Evolutionary conservation across 2,888 invertebrate species (phyloP).

Genomic region (Lysandra coridon): DNA sequence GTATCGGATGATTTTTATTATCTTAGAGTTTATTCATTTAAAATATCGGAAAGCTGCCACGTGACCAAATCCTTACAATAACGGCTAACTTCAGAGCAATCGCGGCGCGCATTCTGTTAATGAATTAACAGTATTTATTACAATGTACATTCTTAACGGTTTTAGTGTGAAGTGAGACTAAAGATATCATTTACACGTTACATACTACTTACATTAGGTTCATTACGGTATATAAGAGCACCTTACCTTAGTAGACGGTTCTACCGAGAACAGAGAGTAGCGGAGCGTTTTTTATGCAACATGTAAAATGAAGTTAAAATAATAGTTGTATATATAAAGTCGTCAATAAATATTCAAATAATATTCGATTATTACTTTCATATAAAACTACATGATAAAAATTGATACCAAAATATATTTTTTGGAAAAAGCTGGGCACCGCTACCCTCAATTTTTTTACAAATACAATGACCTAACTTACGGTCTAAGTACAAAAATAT

Average conservation of each 20-base stretch:
- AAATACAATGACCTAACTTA: conserved; percentile 45
- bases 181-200: conserved; percentile 6
- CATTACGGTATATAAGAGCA: conserved; percentile 27
- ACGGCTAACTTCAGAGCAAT: conserved; percentile 6
- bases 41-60: background rate
- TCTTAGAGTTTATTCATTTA: too few relatives aligned
- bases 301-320: background rate
- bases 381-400: conserved; percentile 8
- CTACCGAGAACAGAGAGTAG: background rate
- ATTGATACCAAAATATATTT: conserved; percentile 16
- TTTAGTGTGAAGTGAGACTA: conserved; percentile 6
- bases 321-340: background rate
- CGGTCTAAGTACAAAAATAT: conserved; percentile 66
- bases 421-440: background rate
- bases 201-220: background rate
- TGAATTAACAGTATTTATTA: conserved; percentile 23
- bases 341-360: background rate
- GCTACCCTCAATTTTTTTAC: background rate
- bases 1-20: too few relatives aligned
- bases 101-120: background rate
- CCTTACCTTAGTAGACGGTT: conserved; percentile 11
- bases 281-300: conserved; percentile 24
- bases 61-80: background rate
- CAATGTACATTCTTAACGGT: conserved; percentile 6
- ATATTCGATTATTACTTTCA: background rate